Conservation (phyloP, 2,888 invertebrate species). For the Coelogynopora nodosa region DNA sequence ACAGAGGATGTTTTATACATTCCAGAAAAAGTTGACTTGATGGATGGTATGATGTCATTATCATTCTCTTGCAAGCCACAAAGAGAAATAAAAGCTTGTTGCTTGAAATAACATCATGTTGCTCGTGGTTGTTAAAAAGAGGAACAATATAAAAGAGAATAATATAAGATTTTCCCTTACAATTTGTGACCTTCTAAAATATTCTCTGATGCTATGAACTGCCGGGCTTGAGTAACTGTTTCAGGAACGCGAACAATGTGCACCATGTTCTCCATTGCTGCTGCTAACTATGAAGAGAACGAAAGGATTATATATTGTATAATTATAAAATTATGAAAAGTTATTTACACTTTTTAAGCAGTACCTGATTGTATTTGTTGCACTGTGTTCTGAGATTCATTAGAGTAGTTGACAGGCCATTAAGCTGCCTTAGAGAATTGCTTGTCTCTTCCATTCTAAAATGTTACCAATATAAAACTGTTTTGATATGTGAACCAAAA, state of each 20-base stretch:
- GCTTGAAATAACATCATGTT: too few species aligned
- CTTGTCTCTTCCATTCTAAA: background rate
- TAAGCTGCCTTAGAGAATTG: background rate
- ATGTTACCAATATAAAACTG: too few species aligned
- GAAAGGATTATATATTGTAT: background rate
- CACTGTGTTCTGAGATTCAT: background rate
- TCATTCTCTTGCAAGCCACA: too few species aligned
- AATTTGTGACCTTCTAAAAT: conserved; percentile 40
- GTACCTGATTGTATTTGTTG: conserved; percentile 30
- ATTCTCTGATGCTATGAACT: conserved; percentile 35
- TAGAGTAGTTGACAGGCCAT: background rate
- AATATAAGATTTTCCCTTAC: too few species aligned
- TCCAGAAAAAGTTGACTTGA: too few species aligned
- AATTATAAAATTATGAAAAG: background rate
- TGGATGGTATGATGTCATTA: too few species aligned
- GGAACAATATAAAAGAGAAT: too few species aligned
- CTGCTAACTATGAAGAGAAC: conserved; percentile 7
- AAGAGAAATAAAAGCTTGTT: too few species aligned
- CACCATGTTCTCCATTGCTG: conserved; percentile 43
- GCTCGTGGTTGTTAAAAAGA: too few species aligned
- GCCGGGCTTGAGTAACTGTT: conserved; percentile 11
- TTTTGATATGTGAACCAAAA: too few species aligned
- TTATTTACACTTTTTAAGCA: background rate
- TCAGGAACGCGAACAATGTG: conserved; percentile 42
- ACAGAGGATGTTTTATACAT: too few species aligned